Conservation (phyloP, 2,888 invertebrate genomes). For the Ellobium chinense region DNA sequence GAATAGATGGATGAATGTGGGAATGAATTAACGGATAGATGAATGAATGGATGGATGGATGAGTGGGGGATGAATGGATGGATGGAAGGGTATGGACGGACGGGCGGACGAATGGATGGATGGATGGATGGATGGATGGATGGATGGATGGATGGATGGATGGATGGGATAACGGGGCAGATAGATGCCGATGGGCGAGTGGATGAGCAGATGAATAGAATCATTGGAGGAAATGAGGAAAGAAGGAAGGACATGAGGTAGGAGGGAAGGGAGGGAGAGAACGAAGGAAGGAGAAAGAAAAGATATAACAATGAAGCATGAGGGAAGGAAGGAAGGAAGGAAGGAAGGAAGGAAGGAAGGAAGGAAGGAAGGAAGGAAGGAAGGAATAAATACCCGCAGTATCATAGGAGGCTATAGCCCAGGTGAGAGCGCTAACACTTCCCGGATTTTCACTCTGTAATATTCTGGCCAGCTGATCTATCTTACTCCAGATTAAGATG, state of each 20-base stretch:
- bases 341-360: neutral
- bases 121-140: neutral
- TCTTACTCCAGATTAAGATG: slow-evolving; percentile 60
- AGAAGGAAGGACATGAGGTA: neutral
- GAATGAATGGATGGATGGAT: neutral
- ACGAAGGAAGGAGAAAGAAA: neutral
- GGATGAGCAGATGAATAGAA: neutral
- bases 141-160: too few species aligned
- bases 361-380: neutral
- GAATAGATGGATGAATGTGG: neutral
- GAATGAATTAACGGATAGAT: neutral
- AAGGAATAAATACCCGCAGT: slow-evolving; percentile 57
- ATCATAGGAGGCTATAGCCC: slow-evolving; percentile 61
- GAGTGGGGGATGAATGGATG: neutral
- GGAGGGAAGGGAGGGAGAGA: neutral
- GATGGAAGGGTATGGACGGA: slow-evolving; percentile 37
- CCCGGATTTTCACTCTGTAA: slow-evolving; percentile 61
- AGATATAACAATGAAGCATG: too few species aligned
- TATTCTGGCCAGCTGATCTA: slow-evolving; percentile 60
- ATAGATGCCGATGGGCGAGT: neutral
- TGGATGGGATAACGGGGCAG: too few species aligned
- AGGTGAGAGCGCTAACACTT: slow-evolving; percentile 59
- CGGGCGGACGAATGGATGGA: slow-evolving; percentile 48
- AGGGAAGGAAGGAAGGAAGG: neutral
- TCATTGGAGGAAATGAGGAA: too few species aligned